Evolutionary conservation across 2,797 vertebrate species (phyloP), one percentile per base, ranked within the genome.

Genomic region (Acanthurus lineatus): DNA sequence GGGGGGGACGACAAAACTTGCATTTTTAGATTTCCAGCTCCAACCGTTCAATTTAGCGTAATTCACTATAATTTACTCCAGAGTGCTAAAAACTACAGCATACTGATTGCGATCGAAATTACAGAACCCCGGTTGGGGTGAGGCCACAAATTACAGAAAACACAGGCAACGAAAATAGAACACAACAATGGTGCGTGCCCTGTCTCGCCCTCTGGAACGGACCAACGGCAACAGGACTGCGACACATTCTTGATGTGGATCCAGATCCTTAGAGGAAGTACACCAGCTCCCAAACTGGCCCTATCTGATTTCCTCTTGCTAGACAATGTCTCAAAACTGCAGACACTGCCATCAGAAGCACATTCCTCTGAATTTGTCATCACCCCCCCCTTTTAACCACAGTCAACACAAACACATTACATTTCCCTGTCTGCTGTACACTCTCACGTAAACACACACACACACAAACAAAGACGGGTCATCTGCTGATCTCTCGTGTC

Each of bases 11-110:
- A 75, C 75, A 86, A 89, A 85, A 81, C 69, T 57, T 42, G 77
- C 86, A 85, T 92, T 94, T 94, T 92, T 91, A 91, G 90, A 90
- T 80, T 61, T 86, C 63, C 68, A 83, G 91, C 81, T 87, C 82
- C 71, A 89, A 93, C 83, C 82, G 32, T 91, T 92, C 86, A 91
- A 92, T 93, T 92, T 89, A 89, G 83, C 38, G 56, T 93, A 88
- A 95, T 94, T 95, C 93, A 90, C 91, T 92, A 79, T 92, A 93
- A 93, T 96, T 95, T 95, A 89, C 85, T 91, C 47, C 25, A 73
- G 86, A 83, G 89, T 88, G 91, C 87, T 87, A 91, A 93, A 94
- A 93, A 91, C 86, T 86, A 89, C 88, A 88, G 86, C 81, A 87
- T 77, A 88, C 66, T 59, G 83, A 90, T 91, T 79, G 82, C 86